Evolutionary conservation across 2,113 vertebrate species (phyloP).

Genomic region (Syngnathus scovelli): DNA sequence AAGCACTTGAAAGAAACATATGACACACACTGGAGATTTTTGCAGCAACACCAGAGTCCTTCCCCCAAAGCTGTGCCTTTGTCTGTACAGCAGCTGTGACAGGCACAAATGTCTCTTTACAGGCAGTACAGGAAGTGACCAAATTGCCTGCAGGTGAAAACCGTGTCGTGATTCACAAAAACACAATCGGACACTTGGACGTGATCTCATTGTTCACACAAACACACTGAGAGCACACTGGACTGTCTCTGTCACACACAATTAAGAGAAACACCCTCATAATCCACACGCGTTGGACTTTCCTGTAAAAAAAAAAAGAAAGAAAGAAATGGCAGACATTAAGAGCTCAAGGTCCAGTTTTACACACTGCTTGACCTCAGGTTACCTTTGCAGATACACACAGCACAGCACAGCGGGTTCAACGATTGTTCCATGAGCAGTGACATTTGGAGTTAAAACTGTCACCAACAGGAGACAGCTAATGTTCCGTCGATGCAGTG

Average conservation of each 20-base stretch:
- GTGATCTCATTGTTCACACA: constrained; percentile 36
- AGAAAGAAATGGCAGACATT: constrained; percentile 12
- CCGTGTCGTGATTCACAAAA: constrained; percentile 33
- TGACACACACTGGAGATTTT: constrained; percentile 41
- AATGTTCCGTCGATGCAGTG: constrained; percentile 28
- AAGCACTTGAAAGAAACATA: constrained; percentile 45
- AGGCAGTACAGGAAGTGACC: constrained; percentile 21
- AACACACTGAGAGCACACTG: constrained; percentile 25
- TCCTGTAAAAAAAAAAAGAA: constrained; percentile 10
- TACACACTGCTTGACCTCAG: background rate
- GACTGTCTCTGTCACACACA: constrained; percentile 7
- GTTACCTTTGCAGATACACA: constrained; percentile 21
- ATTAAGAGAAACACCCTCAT: background rate
- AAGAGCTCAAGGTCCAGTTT: constrained; percentile 4
- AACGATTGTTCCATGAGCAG: constrained; percentile 48
- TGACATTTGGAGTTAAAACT: constrained; percentile 32
- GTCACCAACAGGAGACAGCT: constrained; percentile 9
- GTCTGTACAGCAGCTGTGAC: constrained; percentile 50
- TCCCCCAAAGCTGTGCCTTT: constrained; percentile 39
- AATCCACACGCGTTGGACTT: background rate
- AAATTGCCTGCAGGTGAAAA: constrained; percentile 58
- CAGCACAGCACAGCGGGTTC: constrained; percentile 41
- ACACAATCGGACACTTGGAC: constrained; percentile 26
- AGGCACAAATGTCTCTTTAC: constrained; percentile 44
- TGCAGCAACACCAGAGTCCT: constrained; percentile 57